Evolutionary conservation across 2,113 vertebrate genomes (phyloP).

Genomic region (Coptodon bakossiorum): DNA sequence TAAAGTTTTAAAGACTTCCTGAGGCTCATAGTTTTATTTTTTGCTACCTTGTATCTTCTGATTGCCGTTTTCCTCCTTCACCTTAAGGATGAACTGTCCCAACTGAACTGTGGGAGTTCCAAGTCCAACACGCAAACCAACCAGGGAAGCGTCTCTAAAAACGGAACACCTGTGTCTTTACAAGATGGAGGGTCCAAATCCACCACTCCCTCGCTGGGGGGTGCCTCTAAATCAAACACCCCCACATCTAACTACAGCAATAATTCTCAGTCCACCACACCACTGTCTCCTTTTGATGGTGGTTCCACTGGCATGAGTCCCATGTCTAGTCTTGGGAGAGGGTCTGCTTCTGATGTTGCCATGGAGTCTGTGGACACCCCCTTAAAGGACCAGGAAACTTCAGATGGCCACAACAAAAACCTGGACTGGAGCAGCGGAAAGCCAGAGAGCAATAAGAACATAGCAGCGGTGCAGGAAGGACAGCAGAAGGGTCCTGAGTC

Average conservation of each 20-base stretch:
- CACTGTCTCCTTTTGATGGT: neutral
- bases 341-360: slow-evolving; percentile 68
- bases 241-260: slow-evolving; percentile 59
- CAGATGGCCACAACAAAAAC: slow-evolving; percentile 70
- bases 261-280: slow-evolving; percentile 48
- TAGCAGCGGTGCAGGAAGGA: slow-evolving; percentile 71
- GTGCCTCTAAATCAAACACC: slow-evolving; percentile 74
- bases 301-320: slow-evolving; percentile 42
- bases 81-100: slow-evolving; percentile 87
- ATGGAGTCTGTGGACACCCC: slow-evolving; percentile 66
- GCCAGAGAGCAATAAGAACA: slow-evolving; percentile 75
- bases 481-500: slow-evolving; percentile 54
- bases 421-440: slow-evolving; percentile 65
- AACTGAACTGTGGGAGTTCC: slow-evolving; percentile 70
- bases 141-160: slow-evolving; percentile 72
- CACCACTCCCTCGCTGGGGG: slow-evolving; percentile 31
- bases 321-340: slow-evolving; percentile 20
- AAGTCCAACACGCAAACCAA: slow-evolving; percentile 14
- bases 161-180: slow-evolving; percentile 65
- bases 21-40: neutral
- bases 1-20: neutral
- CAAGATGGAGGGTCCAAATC: slow-evolving; percentile 23
- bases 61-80: neutral
- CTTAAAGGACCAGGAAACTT: slow-evolving; percentile 51
- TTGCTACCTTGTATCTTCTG: neutral